phyloP scores from a whole-genome alignment of 1,140 invertebrate genomes.

The Papilio dardanus region DNA sequence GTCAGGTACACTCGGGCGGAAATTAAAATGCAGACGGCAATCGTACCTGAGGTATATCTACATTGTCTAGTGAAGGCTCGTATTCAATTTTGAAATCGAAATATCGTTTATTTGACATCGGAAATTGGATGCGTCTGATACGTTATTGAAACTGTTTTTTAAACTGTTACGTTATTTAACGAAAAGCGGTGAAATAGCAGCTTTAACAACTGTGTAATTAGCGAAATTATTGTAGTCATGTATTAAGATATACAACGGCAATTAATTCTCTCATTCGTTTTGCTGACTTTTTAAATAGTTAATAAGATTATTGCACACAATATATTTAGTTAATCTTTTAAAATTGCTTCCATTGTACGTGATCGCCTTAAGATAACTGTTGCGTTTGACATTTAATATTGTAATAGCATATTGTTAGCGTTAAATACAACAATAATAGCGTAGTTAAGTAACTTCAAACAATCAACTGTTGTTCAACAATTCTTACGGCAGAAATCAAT shows the following conservation, averaged over 20 bases:
- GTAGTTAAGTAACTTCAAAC: neutral
- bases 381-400: slow-evolving; percentile 17
- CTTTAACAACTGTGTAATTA: too few species aligned
- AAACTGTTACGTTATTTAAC: neutral
- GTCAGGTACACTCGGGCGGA: slow-evolving; percentile 15
- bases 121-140: neutral
- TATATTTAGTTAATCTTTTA: neutral
- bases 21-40: slow-evolving; percentile 33
- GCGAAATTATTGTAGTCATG: too few species aligned
- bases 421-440: neutral
- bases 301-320: neutral
- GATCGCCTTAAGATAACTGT: neutral
- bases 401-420: slow-evolving; percentile 6
- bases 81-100: slow-evolving; percentile 29
- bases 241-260: too few species aligned
- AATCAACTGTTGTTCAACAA: neutral
- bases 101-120: slow-evolving; percentile 25
- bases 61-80: slow-evolving; percentile 24
- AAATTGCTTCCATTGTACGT: neutral
- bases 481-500: neutral
- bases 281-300: neutral
- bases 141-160: neutral
- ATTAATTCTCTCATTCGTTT: too few species aligned
- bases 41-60: slow-evolving; percentile 1
- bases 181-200: too few species aligned